Base-by-base conservation (phyloP, 2,113 vertebrate genomes). In the Gavialis gangeticus region DNA sequence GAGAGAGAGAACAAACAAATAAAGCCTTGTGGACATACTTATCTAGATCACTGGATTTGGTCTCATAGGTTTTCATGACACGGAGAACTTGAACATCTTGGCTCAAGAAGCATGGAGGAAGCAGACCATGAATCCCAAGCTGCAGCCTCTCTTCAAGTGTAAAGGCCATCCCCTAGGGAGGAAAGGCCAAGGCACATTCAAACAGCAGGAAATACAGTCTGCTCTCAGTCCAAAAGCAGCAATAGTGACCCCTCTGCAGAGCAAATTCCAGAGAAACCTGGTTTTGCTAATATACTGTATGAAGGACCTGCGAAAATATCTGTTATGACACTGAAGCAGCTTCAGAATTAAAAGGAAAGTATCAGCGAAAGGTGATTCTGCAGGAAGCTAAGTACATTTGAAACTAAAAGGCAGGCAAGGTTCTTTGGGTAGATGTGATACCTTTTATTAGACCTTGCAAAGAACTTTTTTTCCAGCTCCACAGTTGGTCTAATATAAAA, bases 21-120 rank as follows among this genome's bases (percentile, higher is more conserved):
- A 6, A 75, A 54, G 80, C 5, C 4, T 0, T 80, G 91, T 84
- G 79, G 19, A 98, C 98, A 62, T 97, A 99, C 99, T 98, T 99
- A 98, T 99, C 99, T 62, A 99, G 98, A 90, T 99, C 98, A 1
- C 96, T 99, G 75, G 90, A 96, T 94, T 99, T 98, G 1, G 97
- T 98, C 97, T 99, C 99, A 0, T 99, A 99, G 98, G 98, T 99
- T 96, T 98, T 99, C 98, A 99, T 98, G 91, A 99, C 99, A 1
- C 99, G 98, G 79, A 99, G 98, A 85, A 99, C 98, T 96, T 99
- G 99, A 46, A 99, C 98, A 0, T 99, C 99, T 98, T 99, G 99
- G 81, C 99, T 99, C 82, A 99, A 98, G 97, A 99, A 99, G 96
- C 99, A 99, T 82, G 99, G 99, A 2, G 99, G 99, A 86, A 99